Conservation (phyloP, 2,888 invertebrate genomes). For the Vesta saturnalis region DNA sequence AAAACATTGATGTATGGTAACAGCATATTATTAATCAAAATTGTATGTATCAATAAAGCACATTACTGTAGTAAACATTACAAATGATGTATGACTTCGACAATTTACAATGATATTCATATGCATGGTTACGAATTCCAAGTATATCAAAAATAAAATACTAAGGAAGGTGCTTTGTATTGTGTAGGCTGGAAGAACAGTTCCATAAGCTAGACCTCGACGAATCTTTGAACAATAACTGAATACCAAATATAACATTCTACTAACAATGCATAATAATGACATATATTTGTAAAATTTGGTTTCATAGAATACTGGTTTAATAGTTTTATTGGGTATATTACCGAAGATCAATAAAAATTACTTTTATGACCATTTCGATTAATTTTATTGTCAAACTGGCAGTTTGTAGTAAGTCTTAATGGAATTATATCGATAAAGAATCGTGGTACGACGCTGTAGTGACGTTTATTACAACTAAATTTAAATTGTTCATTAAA, state of each 20-base stretch:
- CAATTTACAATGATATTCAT: constrained; percentile 24
- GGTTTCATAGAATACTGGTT: constrained; percentile 24
- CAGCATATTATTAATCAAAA: neutral
- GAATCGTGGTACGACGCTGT: constrained; percentile 9
- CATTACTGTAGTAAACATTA: no score
- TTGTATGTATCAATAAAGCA: neutral
- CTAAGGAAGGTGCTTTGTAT: constrained; percentile 25
- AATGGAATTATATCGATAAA: constrained; percentile 21
- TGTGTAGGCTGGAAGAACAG: constrained; percentile 39
- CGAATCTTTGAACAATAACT: constrained; percentile 40
- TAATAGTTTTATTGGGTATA: constrained; percentile 10
- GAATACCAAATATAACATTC: constrained; percentile 38
- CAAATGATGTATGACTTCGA: constrained; percentile 6
- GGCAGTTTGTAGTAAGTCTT: constrained; percentile 20
- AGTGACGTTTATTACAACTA: constrained; percentile 16
- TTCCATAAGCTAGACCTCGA: constrained; percentile 36
- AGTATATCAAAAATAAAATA: neutral
- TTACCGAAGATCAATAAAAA: constrained; percentile 15
- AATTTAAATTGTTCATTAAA: neutral
- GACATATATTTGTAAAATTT: constrained; percentile 37
- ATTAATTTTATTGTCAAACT: constrained; percentile 21
- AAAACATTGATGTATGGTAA: no score
- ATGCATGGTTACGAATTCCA: constrained; percentile 16
- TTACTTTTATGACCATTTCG: constrained; percentile 11
- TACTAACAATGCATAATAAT: constrained; percentile 37